A percentile compares a stretch with the other conserved stretches of the same genome.
phyloP scores from a whole-genome alignment of 2,888 invertebrate species.

The Scaptomyza parva region DNA sequence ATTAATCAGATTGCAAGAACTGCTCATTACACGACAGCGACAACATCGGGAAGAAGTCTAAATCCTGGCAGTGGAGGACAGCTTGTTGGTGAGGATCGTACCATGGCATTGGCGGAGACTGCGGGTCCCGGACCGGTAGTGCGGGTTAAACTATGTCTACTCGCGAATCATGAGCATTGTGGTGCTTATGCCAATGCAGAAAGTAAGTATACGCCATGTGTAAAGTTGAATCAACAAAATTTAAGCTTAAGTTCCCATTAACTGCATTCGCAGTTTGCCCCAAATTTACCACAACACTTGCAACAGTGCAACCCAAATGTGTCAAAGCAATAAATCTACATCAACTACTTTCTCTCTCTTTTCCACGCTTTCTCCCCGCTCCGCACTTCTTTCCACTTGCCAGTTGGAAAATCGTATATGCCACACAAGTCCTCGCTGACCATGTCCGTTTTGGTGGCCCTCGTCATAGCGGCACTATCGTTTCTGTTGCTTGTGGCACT shows the following conservation, averaged over 20 bases:
- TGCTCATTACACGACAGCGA: conserved; percentile 72
- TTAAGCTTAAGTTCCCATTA: too few species aligned
- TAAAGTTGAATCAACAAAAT: too few species aligned
- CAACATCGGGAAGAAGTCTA: conserved; percentile 37
- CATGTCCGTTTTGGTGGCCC: conserved; percentile 80
- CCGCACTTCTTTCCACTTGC: conserved; percentile 24
- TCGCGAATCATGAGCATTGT: conserved; percentile 92
- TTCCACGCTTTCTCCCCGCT: not conserved
- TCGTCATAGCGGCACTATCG: conserved; percentile 73
- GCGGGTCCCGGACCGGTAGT: conserved; percentile 86
- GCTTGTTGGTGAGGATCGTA: conserved; percentile 86
- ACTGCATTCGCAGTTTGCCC: not conserved
- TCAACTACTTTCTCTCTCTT: not conserved
- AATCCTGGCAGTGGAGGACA: conserved; percentile 80
- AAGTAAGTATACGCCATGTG: conserved; percentile 87
- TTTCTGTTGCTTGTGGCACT: conserved; percentile 71
- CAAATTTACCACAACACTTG: not conserved
- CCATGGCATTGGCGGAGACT: conserved; percentile 87
- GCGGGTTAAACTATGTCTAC: conserved; percentile 92
- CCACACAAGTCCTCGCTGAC: conserved; percentile 72
- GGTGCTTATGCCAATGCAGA: conserved; percentile 94
- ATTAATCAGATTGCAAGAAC: conserved; percentile 86
- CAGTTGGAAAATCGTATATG: conserved; percentile 82
- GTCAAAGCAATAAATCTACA: conserved; percentile 19
- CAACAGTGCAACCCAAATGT: not conserved